Evolutionary conservation across 2,113 vertebrate species (phyloP).

Genomic region (Actenoides hombroni): DNA sequence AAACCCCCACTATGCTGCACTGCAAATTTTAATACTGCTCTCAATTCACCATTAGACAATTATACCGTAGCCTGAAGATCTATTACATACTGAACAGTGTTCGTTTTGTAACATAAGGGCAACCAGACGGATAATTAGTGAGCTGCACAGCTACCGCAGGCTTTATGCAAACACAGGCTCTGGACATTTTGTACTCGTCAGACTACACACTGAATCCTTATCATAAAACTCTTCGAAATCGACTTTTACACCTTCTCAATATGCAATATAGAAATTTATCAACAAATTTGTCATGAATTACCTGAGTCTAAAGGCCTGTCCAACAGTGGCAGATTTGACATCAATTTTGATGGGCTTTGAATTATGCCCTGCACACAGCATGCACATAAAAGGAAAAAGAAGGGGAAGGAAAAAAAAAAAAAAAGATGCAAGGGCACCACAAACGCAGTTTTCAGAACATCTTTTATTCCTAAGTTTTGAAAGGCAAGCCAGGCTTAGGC

Average conservation of each 20-base stretch:
- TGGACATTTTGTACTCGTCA: neutral
- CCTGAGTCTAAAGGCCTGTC: neutral
- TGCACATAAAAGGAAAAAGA: neutral
- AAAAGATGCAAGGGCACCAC: neutral
- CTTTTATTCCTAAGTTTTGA: neutral
- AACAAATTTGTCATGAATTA: neutral
- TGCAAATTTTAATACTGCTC: neutral
- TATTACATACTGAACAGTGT: neutral
- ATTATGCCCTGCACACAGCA: neutral
- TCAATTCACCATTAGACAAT: neutral
- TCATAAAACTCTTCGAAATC: neutral
- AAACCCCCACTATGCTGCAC: neutral
- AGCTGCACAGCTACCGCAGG: neutral
- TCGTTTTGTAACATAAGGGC: conserved; percentile 15
- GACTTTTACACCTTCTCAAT: neutral
- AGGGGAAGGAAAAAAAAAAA: no score
- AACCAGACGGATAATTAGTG: conserved; percentile 22
- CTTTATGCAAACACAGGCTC: neutral
- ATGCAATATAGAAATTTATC: neutral
- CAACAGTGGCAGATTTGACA: neutral
- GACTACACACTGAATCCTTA: neutral
- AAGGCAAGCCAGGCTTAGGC: neutral
- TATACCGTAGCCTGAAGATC: conserved; percentile 1
- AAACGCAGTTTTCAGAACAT: neutral
- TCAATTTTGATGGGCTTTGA: neutral